Percentiles rank a stretch among this genome's conserved stretches.
These are phyloP conservation scores for Portunus trituberculatus DNA, from an alignment of 1,140 invertebrate species.

Conservation along the genomic window DNA sequence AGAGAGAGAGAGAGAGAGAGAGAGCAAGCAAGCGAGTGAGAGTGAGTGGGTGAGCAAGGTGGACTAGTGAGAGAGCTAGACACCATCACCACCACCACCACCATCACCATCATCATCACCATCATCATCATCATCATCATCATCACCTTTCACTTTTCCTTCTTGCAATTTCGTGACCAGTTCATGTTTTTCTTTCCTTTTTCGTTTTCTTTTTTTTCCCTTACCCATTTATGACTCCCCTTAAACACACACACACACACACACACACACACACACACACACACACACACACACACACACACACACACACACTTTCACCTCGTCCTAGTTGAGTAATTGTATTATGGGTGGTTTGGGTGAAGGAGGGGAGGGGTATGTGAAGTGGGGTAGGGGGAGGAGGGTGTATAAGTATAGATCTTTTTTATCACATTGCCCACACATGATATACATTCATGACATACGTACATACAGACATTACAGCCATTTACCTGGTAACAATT, in stretches of 20 bases:
- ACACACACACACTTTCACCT: constrained; percentile 28
- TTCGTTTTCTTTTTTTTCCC: neutral
- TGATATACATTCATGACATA: too few species aligned
- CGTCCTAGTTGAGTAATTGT: neutral
- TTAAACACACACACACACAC: constrained; percentile 27
- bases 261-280: constrained; percentile 39
- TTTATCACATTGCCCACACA: neutral
- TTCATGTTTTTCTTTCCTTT: neutral
- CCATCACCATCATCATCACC: constrained; percentile 8
- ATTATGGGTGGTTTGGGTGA: neutral
- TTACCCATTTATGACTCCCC: neutral
- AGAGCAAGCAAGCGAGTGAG: neutral
- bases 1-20: neutral
- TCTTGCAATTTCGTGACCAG: neutral
- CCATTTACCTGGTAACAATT: neutral
- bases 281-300: constrained; percentile 42
- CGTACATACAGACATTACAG: neutral
- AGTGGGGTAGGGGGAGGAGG: too few species aligned
- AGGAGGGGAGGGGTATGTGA: too few species aligned
- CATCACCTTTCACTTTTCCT: neutral
- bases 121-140: neutral
- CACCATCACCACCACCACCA: constrained; percentile 25
- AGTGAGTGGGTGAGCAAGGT: neutral
- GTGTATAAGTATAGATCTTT: neutral
- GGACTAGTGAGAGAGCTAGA: neutral